Evolutionary conservation across 2,797 vertebrate genomes (phyloP).

Genomic region (Mycteria americana): DNA sequence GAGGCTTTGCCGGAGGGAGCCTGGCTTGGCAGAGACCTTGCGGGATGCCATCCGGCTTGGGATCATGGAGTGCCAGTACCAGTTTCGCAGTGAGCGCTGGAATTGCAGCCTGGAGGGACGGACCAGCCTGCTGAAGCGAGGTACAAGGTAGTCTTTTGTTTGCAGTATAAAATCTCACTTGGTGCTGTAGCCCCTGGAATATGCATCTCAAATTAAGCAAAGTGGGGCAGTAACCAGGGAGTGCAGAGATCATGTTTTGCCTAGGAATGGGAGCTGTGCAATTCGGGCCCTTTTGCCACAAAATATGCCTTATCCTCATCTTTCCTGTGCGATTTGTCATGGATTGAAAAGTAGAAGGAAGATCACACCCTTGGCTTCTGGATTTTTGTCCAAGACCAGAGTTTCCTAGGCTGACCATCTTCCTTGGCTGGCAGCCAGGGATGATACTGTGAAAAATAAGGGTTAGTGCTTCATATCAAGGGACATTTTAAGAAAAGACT

Average conservation of each 20-base stretch:
- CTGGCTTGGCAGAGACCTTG: slow-evolving; percentile 91
- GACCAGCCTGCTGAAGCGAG: slow-evolving; percentile 92
- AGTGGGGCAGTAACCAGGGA: neutral
- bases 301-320: neutral
- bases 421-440: neutral
- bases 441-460: neutral
- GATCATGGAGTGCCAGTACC: slow-evolving; percentile 91
- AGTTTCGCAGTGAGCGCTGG: slow-evolving; percentile 96
- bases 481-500: neutral
- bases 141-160: slow-evolving; percentile 69
- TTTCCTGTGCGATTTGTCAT: rapidly evolving
- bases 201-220: neutral
- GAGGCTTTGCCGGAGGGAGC: slow-evolving; percentile 91
- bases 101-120: slow-evolving; percentile 96
- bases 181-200: neutral
- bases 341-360: neutral
- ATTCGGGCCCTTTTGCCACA: neutral
- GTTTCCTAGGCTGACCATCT: neutral
- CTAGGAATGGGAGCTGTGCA: neutral
- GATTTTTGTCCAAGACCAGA: neutral
- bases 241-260: too few species aligned
- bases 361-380: neutral
- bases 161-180: neutral
- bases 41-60: slow-evolving; percentile 91
- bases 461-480: neutral